Evolutionary conservation across 2,888 invertebrate genomes (phyloP).

Genomic region (Noctua fimbriata): DNA sequence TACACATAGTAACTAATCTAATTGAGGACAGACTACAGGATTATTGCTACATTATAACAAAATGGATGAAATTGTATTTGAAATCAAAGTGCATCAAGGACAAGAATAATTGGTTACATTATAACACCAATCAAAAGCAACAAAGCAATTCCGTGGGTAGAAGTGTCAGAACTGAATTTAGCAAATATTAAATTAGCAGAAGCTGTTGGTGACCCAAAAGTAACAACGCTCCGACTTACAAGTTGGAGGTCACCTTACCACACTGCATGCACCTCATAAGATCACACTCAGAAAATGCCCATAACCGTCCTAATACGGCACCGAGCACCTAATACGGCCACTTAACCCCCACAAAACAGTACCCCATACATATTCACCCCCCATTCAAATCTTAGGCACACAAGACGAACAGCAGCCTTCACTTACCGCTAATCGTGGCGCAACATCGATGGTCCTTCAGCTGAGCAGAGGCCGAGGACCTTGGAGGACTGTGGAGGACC

Average conservation of each 20-base stretch:
- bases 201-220: too few relatives aligned
- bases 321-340: slow-evolving; percentile 25
- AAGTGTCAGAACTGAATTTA: too few relatives aligned
- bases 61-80: too few relatives aligned
- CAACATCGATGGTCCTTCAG: slow-evolving; percentile 62
- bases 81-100: background rate
- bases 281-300: too few relatives aligned
- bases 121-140: background rate
- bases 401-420: slow-evolving; percentile 65
- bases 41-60: too few relatives aligned
- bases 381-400: slow-evolving; percentile 67
- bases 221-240: too few relatives aligned
- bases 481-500: slow-evolving; percentile 48
- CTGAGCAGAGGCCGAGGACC: slow-evolving; percentile 56
- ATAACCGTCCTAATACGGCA: background rate
- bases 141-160: too few relatives aligned
- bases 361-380: slow-evolving; percentile 58
- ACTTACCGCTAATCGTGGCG: slow-evolving; percentile 67
- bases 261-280: background rate
- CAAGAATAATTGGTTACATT: background rate
- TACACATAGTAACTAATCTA: background rate
- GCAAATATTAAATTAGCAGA: too few relatives aligned
- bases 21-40: background rate
- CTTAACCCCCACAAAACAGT: slow-evolving; percentile 43
- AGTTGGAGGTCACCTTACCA: too few relatives aligned